phyloP scores from a whole-genome alignment of 2,113 vertebrate genomes.

The Lophura nycthemera region DNA sequence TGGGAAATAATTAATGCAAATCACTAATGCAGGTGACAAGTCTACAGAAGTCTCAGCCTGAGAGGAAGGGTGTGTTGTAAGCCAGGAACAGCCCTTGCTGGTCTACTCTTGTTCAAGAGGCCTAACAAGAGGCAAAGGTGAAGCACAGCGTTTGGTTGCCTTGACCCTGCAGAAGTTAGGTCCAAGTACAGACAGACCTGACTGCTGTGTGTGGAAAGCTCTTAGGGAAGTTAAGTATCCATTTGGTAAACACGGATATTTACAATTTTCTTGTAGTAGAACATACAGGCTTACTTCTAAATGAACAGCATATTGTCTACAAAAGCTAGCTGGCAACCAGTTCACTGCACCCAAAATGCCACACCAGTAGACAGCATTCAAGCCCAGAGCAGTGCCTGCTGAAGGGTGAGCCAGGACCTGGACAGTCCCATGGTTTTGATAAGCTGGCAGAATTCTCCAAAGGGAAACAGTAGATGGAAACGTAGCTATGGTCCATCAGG shows the following conservation, averaged over 20 bases:
- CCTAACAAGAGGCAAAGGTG: background rate
- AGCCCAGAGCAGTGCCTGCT: background rate
- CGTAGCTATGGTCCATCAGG: background rate
- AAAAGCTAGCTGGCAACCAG: background rate
- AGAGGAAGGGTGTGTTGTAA: slow-evolving; percentile 50
- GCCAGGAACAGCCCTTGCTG: slow-evolving; percentile 11
- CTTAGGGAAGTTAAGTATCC: background rate
- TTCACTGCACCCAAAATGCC: background rate
- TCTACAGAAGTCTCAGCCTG: slow-evolving; percentile 16
- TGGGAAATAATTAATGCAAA: slow-evolving; percentile 30
- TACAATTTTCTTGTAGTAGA: background rate
- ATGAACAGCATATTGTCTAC: background rate
- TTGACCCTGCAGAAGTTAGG: background rate
- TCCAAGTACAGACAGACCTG: background rate
- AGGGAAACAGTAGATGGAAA: background rate
- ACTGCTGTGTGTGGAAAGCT: background rate
- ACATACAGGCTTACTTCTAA: background rate
- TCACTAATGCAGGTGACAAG: slow-evolving; percentile 26
- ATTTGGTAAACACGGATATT: background rate
- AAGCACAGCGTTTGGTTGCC: background rate
- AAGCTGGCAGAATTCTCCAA: background rate
- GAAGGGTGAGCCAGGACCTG: rapidly evolving
- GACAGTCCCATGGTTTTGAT: background rate
- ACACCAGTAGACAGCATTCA: rapidly evolving
- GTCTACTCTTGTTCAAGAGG: background rate